These are phyloP conservation scores for Otus sunia DNA, from an alignment of 2,113 vertebrate species.

Conservation along the genomic window DNA sequence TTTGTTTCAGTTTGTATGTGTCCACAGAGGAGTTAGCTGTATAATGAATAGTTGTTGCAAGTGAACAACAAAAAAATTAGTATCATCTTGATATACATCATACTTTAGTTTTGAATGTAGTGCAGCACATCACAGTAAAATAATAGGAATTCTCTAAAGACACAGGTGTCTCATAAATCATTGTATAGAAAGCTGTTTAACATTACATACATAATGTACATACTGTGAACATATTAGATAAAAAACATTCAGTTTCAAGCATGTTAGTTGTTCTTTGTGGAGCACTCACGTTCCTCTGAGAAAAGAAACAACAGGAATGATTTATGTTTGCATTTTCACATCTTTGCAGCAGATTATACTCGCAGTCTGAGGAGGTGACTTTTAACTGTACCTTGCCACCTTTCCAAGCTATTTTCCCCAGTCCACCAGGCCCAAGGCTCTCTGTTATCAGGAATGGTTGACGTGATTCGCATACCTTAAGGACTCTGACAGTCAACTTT, in stretches of 20 bases:
- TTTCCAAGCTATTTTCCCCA: background rate
- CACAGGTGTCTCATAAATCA: background rate
- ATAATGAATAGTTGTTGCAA: background rate
- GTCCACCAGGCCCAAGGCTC: background rate
- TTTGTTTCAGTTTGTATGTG: background rate
- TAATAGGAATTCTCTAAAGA: background rate
- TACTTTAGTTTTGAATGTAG: background rate
- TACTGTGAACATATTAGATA: background rate
- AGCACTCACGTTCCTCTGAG: background rate
- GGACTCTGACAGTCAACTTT: background rate
- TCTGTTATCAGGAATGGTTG: background rate
- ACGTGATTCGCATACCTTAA: background rate
- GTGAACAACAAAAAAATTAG: background rate
- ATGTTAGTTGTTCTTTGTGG: background rate
- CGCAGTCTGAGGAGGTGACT: background rate
- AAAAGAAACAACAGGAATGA: slow-evolving; percentile 10
- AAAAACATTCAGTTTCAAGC: background rate
- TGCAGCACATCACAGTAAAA: background rate
- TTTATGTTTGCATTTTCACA: slow-evolving; percentile 29
- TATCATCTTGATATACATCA: background rate
- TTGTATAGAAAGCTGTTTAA: background rate
- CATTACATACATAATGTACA: background rate
- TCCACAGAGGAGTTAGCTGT: background rate
- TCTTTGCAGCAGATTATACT: background rate
- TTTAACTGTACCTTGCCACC: background rate